Evolutionary conservation across 2,888 invertebrate genomes (phyloP), one percentile per base, ranked within the genome.

Genomic region (Apamea crenata): DNA sequence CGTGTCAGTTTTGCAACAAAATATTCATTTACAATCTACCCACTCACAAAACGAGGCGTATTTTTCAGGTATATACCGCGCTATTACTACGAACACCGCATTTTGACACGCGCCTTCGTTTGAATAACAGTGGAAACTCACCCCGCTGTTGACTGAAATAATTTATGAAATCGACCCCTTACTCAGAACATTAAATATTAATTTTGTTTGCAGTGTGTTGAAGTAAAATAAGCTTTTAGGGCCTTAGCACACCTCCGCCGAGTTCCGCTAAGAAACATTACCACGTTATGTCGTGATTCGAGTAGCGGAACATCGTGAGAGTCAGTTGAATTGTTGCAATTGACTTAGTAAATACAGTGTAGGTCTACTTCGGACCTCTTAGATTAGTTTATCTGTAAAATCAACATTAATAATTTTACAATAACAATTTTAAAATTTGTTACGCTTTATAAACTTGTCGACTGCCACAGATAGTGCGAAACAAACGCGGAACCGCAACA

Each of bases 91-190:
- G 59, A 50, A 74, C 36, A 6, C 29, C 29, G 40, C 40, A 25
- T 77, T 78, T 66, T 18, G 69, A 36, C 83, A 75, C 65, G 74
- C 69, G 29, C 61, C 63, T n/a, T 63, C 47, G 47, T 50, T 81
- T 73, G 25, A 73, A 75, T 73, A 78, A 77, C 84, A 69, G n/a
- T 59, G 65, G 56, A 85, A 25, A 74, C 76, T 59, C 68, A 36
- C 25, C 65, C 74, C 67, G 47, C 12, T 79, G 77, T 82, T 79
- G 78, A 77, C 68, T 53, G 61, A 66, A 79, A 82, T 85, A 74
- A 85, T 82, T 84, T 77, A 82, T 74, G 61, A 50, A 80, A 80
- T 83, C 80, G 74, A 83, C 69, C 73, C 75, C 59, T 66, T 68
- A 65, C 72, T 69, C 25, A 7, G 73, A 74, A 76, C 47, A 44